Percentiles rank a stretch among this genome's conserved stretches.
phyloP scores from a whole-genome alignment of 2,797 vertebrate genomes.

The Manis crassicaudata region DNA sequence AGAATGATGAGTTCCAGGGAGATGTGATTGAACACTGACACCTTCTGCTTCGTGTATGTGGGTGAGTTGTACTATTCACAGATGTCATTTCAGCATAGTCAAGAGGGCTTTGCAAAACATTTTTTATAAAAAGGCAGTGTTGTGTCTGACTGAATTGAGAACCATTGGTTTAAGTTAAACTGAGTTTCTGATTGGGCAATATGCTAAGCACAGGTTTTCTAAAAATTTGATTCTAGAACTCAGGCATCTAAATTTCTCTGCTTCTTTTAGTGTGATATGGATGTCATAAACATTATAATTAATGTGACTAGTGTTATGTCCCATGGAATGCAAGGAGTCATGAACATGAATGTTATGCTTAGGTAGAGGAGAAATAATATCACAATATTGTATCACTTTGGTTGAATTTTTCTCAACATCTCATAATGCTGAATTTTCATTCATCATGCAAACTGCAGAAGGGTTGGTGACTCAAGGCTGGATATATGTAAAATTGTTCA shows the following conservation, averaged over 20 bases:
- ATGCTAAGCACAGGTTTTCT: neutral
- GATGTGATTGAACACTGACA: neutral
- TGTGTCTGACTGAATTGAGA: neutral
- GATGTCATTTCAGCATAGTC: neutral
- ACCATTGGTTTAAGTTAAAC: neutral
- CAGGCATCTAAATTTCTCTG: neutral
- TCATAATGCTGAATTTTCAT: neutral
- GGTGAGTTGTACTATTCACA: neutral
- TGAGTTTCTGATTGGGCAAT: neutral
- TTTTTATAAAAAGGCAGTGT: neutral
- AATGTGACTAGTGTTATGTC: neutral
- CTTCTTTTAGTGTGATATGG: neutral
- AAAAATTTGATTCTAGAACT: slow-evolving; percentile 15
- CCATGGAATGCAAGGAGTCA: neutral
- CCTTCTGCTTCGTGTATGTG: neutral
- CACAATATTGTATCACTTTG: neutral
- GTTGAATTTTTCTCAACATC: slow-evolving; percentile 25
- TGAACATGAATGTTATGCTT: neutral
- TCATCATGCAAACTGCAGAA: neutral
- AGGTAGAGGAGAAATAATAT: neutral
- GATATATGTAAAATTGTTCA: neutral
- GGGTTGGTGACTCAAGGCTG: neutral
- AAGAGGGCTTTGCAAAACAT: neutral
- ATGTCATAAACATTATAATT: neutral
- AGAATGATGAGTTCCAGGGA: neutral